These are phyloP conservation scores for Coremacera marginata DNA, from an alignment of 2,888 invertebrate genomes.

Conservation along the genomic window DNA sequence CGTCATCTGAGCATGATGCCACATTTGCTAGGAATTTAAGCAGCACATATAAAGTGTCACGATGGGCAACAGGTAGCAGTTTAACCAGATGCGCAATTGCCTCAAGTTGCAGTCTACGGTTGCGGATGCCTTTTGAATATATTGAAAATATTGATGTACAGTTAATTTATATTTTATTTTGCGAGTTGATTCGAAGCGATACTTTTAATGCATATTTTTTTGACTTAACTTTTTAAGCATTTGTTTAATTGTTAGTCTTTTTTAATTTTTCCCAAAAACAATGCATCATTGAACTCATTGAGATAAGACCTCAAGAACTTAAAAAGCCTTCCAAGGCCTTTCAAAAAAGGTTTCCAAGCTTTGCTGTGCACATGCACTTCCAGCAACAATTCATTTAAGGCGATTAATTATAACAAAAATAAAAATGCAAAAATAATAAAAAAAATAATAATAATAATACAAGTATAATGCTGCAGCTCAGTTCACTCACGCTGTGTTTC, in stretches of 20 bases:
- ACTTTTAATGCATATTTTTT: neutral
- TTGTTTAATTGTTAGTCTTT: neutral
- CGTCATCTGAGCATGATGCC: conserved; percentile 61
- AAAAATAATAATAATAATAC: neutral
- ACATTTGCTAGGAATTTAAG: conserved; percentile 82
- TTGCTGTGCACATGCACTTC: too few relatives aligned
- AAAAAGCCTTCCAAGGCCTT: too few relatives aligned
- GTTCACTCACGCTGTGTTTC: conserved; percentile 85
- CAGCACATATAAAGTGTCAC: conserved; percentile 85
- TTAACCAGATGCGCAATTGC: conserved; percentile 87
- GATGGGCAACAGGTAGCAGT: conserved; percentile 85
- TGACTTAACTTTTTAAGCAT: neutral
- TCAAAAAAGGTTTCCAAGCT: too few relatives aligned
- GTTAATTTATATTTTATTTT: neutral
- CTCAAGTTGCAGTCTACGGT: conserved; percentile 84
- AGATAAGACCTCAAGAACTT: too few relatives aligned
- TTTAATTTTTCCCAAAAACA: neutral
- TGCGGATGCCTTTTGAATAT: conserved; percentile 77
- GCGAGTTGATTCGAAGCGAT: neutral
- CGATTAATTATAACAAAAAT: neutral
- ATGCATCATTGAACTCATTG: neutral
- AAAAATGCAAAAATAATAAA: neutral
- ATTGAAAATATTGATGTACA: neutral
- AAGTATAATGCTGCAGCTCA: neutral
- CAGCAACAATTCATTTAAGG: neutral